Base-by-base conservation (phyloP, 1,140 invertebrate species). In the Trissolcus basalis region DNA sequence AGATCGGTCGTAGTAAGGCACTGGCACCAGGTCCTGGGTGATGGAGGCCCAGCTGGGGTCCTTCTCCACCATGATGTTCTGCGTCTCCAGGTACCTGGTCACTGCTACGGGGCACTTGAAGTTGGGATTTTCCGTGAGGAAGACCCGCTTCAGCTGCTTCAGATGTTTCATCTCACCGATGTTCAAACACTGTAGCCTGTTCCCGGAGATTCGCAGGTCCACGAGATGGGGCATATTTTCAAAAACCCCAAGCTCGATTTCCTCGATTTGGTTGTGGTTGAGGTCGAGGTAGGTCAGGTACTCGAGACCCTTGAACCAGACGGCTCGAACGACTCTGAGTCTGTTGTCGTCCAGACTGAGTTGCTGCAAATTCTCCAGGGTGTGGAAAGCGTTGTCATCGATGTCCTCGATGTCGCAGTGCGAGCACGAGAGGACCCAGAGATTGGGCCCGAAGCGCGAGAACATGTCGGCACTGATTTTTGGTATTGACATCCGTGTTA, bases 191-290 rank as follows among this genome's bases (percentile, higher is more conserved):
- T 82, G 53, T 1, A 88, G 53, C 8, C 49, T 79, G 59, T 88
- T 88, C 4, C 86, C 86, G 2, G 87, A 86, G 4, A 88, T 56
- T 10, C 86, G 59, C 0, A 88, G 36, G n/a, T 89, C 86, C 0
- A 85, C 80, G 0, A 88, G 72, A 10, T 44, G 65, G 0, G 82
- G 82, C 0, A 80, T 4, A 11, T 82, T 83, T 10, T 72, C 43
- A 19, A 83, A 88, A 1, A 86, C 83, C 0, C 71, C 81, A 13
- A 79, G 55, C 1, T 89, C 87, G 19, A 88, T 86, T 0, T 59
- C 60, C 4, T 70, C 63, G 55, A 89, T 87, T 9, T 79, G 13
- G 32, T 89, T 89, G 64, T 86, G 84, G 14, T 85, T 88, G 0
- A 88, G 47, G 55, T 89, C 85, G 0, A 88, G 65, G 49, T 83